Evolutionary conservation across 92 coral and sea anemone genomes (phyloP).

Genomic region (Hydrozoanthus gracilis): DNA sequence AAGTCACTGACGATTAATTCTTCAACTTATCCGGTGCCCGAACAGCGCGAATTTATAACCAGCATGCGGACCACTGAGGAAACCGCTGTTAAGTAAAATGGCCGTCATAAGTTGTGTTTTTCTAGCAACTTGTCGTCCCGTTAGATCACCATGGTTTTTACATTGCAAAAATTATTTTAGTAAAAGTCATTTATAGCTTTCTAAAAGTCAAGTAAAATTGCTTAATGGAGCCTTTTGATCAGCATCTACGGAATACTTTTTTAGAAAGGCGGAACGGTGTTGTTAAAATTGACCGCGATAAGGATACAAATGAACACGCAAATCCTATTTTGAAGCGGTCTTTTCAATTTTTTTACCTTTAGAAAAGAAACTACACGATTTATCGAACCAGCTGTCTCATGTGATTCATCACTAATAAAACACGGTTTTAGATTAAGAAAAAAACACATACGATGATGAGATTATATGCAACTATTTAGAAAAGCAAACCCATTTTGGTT

Average conservation of each 20-base stretch:
- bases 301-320: constrained; percentile 37
- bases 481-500: constrained; percentile 30
- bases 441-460: constrained; percentile 48
- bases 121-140: constrained; percentile 3
- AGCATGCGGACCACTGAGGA: constrained; percentile 49
- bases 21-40: neutral
- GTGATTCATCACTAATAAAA: constrained; percentile 38
- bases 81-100: constrained; percentile 40
- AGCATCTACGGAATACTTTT: constrained; percentile 30
- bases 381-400: constrained; percentile 33
- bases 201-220: constrained; percentile 29
- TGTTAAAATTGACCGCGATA: constrained; percentile 44
- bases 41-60: constrained; percentile 21
- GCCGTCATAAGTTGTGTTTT: constrained; percentile 19
- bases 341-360: constrained; percentile 30
- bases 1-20: constrained; percentile 8
- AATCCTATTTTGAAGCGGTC: constrained; percentile 21
- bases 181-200: constrained; percentile 24
- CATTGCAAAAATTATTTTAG: constrained; percentile 19
- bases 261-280: constrained; percentile 39
- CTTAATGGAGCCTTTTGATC: constrained; percentile 31
- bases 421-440: constrained; percentile 41
- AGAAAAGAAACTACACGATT: constrained; percentile 42
- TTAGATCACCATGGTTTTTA: constrained; percentile 9
- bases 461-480: constrained; percentile 45